Percentiles rank a stretch among this genome's conserved stretches.
phyloP scores from a whole-genome alignment of 2,797 vertebrate genomes.

The Sarcoramphus papa region DNA sequence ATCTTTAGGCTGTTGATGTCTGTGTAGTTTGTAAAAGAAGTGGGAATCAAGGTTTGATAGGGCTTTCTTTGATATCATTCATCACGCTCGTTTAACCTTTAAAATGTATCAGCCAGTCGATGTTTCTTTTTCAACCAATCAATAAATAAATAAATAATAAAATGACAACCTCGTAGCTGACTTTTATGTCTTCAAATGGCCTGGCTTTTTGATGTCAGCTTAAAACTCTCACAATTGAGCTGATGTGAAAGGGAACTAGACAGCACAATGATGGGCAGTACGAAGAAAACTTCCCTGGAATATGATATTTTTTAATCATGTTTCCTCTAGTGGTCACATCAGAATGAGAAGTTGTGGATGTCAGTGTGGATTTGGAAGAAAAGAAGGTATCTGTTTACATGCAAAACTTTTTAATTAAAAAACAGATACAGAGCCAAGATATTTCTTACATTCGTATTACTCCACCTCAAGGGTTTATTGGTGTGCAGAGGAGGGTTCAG shows the following conservation, averaged over 20 bases:
- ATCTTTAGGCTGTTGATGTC: not conserved
- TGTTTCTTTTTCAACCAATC: not conserved
- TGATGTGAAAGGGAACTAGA: not conserved
- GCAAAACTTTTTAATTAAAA: constrained; percentile 10
- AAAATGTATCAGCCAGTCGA: not conserved
- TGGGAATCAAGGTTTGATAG: not conserved
- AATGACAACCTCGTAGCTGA: not conserved
- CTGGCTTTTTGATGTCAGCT: not conserved
- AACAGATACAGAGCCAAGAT: not conserved
- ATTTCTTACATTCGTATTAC: not conserved
- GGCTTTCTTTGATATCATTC: not conserved
- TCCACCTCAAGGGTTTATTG: not conserved
- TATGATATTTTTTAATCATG: not conserved
- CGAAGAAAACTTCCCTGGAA: not conserved
- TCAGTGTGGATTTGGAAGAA: not conserved
- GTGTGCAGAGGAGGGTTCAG: not conserved
- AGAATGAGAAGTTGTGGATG: not conserved
- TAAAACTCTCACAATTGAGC: not conserved
- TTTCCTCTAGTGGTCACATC: not conserved
- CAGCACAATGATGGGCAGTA: not conserved
- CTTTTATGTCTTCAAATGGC: not conserved
- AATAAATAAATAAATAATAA: not conserved
- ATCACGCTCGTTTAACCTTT: constrained; percentile 2
- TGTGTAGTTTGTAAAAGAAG: not conserved
- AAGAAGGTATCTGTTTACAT: not conserved